Base-by-base conservation (phyloP, 2,888 invertebrate species). In the Physocephala rufipes region DNA sequence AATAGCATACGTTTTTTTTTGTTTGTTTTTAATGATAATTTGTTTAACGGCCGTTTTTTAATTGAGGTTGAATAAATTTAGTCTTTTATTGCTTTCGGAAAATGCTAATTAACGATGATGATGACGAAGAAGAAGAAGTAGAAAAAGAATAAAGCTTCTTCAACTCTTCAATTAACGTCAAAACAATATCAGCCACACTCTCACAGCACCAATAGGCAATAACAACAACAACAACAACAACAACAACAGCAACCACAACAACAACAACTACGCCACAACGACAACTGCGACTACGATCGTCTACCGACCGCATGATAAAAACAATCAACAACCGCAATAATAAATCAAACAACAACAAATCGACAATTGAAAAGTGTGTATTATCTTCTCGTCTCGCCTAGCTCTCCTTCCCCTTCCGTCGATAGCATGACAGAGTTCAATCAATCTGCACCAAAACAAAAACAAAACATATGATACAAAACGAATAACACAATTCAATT, bases 401-500 rank as follows among this genome's bases (percentile, higher is more conserved):
- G n/a, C n/a, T n/a, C n/a, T n/a, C n/a, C n/a, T n/a, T n/a, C n/a
- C n/a, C n/a, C n/a, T n/a, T n/a, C 28, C 49, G 47, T 16, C 26
- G 16, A 26, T 49, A 36, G n/a, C 30, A 16, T 65, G 49, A 30
- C 71, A 71, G 63, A 69, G 69, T 69, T 73, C 73, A 73, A 73
- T 61, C 55, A 66, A 62, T 64, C 62, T 73, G 73, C 69, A 43
- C 43, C 45, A 49, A 36, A 36, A 36, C 36, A 36, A 36, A 7
- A 36, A 36, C 36, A 36, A 36, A 36, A 49, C 68, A 62, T 65
- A 70, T 67, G 63, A 71, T 71, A 73, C 71, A 43, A 71, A 61
- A 58, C 15, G 58, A 49, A 70, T 73, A 71, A 71, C 69, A 73
- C 76, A 77, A 77, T 76, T 78, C 74, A 77, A 77, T 76, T 69